Evolutionary conservation across 2,888 invertebrate species (phyloP).

Genomic region (Metopia argyrocephala): DNA sequence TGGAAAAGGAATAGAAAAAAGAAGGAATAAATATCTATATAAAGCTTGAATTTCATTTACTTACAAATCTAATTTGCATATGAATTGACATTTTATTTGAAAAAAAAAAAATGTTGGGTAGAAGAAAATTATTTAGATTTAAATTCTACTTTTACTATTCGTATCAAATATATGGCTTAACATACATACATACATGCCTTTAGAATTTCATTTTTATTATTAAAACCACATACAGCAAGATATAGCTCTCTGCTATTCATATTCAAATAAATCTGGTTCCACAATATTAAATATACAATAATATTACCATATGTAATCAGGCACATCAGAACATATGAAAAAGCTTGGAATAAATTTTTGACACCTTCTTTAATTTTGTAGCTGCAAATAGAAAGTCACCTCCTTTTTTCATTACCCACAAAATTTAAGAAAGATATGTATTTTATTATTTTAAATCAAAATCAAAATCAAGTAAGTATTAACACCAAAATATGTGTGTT

Average conservation of each 20-base stretch:
- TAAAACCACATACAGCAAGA: neutral
- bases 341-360: constrained; percentile 22
- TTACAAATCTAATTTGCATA: constrained; percentile 61
- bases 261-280: constrained; percentile 68
- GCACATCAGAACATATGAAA: constrained; percentile 48
- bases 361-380: constrained; percentile 6
- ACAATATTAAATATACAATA: constrained; percentile 48
- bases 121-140: constrained; percentile 35
- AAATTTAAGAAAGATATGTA: neutral
- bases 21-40: neutral
- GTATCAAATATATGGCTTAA: neutral
- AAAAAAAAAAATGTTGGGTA: constrained; percentile 3
- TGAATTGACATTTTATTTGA: constrained; percentile 62
- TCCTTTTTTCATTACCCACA: neutral
- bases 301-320: constrained; percentile 58
- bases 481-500: constrained; percentile 29
- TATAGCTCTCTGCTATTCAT: constrained; percentile 46
- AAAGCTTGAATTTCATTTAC: constrained; percentile 49
- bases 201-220: neutral
- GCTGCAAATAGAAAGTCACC: neutral
- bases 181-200: neutral
- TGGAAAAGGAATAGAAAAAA: constrained; percentile 44
- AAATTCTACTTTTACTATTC: constrained; percentile 23
- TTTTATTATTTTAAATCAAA: constrained; percentile 39
- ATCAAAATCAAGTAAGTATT: constrained; percentile 55